Conservation (phyloP, 2,113 vertebrate genomes). For the Donacobius atricapilla region DNA sequence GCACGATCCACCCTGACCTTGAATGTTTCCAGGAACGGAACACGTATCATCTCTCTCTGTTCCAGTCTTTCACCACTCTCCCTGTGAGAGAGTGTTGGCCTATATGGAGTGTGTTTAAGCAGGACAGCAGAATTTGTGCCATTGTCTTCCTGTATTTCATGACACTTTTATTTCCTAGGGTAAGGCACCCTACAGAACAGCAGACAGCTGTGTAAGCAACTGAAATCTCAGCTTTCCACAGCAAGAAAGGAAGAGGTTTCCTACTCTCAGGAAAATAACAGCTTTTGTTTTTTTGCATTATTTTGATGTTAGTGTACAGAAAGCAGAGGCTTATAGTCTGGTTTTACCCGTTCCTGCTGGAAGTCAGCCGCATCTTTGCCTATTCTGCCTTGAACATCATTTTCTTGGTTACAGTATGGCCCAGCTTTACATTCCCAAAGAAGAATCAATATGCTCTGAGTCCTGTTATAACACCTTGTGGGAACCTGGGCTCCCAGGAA, state of each 20-base stretch:
- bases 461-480: background rate
- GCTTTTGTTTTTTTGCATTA: background rate
- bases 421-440: background rate
- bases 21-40: background rate
- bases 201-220: background rate
- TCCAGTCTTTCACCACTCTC: background rate
- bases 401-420: background rate
- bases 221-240: background rate
- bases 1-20: background rate
- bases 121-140: background rate
- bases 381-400: background rate
- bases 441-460: background rate
- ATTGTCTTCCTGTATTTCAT: background rate
- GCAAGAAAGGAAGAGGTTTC: background rate
- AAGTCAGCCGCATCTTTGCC: background rate
- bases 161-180: background rate
- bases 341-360: background rate
- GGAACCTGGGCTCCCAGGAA: background rate
- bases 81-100: background rate
- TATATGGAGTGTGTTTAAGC: background rate
- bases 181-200: background rate
- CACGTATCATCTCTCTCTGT: background rate
- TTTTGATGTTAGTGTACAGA: background rate
- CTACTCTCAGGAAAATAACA: background rate
- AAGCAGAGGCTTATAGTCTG: background rate